These are phyloP conservation scores for Cyrtonyx montezumae DNA, from an alignment of 2,113 vertebrate genomes.

Conservation along the genomic window DNA sequence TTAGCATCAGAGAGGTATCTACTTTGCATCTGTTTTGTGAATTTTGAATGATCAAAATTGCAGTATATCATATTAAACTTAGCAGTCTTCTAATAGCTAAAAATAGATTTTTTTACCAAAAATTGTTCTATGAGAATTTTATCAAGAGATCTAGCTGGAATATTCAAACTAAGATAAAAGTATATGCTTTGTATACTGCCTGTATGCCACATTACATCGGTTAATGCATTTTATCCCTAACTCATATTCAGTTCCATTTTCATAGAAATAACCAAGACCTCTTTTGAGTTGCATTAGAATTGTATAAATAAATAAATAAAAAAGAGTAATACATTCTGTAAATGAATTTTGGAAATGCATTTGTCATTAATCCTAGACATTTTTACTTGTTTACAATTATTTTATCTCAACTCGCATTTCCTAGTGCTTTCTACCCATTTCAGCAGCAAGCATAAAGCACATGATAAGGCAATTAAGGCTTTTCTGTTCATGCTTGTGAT, in stretches of 20 bases:
- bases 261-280: slow-evolving; percentile 23
- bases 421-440: slow-evolving; percentile 7
- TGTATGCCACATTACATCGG: background rate
- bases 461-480: slow-evolving; percentile 24
- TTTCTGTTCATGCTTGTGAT: slow-evolving; percentile 51
- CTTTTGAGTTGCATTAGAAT: background rate
- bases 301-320: background rate
- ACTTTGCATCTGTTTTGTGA: background rate
- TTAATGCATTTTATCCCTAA: slow-evolving; percentile 32
- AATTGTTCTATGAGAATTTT: background rate
- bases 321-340: slow-evolving; percentile 3
- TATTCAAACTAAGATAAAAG: background rate
- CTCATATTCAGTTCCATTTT: slow-evolving; percentile 13
- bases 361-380: slow-evolving; percentile 11
- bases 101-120: background rate
- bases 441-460: slow-evolving; percentile 4
- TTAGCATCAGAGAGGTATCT: slow-evolving; percentile 24
- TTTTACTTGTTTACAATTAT: background rate
- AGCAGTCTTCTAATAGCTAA: background rate
- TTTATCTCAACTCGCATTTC: slow-evolving; percentile 30
- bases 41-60: background rate
- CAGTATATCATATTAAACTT: background rate
- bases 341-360: background rate
- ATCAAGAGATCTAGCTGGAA: background rate
- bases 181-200: slow-evolving; percentile 20